phyloP scores from a whole-genome alignment of 1,140 invertebrate species.

The Panagrolaimus sp. region DNA sequence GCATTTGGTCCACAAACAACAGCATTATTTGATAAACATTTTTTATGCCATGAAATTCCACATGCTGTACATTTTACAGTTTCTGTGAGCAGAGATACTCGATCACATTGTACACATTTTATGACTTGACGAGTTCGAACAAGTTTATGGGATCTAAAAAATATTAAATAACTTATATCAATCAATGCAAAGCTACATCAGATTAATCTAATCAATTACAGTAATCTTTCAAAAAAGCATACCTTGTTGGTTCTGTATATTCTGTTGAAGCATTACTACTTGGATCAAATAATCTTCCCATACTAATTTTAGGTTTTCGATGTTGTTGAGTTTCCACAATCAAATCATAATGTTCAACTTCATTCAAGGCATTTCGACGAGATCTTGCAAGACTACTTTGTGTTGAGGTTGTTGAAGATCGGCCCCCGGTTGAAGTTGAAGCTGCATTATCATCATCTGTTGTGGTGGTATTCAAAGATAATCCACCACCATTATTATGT shows the following conservation, averaged over 20 bases:
- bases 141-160: conserved; percentile 34
- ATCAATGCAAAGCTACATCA: too few relatives aligned
- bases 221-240: not conserved
- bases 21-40: conserved; percentile 43
- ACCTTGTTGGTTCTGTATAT: conserved; percentile 48
- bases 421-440: conserved; percentile 6
- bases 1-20: conserved; percentile 42
- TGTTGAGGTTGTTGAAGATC: not conserved
- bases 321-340: conserved; percentile 32
- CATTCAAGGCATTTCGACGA: conserved; percentile 47
- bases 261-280: conserved; percentile 19
- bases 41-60: conserved; percentile 48
- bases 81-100: conserved; percentile 47
- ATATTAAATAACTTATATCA: not conserved
- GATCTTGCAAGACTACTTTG: conserved; percentile 20
- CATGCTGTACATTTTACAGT: conserved; percentile 54
- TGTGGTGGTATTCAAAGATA: too few relatives aligned
- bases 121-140: conserved; percentile 49
- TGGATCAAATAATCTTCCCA: conserved; percentile 24
- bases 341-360: conserved; percentile 38
- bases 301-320: conserved; percentile 37
- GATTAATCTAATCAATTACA: too few relatives aligned
- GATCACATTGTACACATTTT: conserved; percentile 52
- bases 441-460: conserved; percentile 5
- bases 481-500: too few relatives aligned